A percentile compares a stretch with the other conserved stretches of the same genome.
These are phyloP conservation scores for Choloepus didactylus DNA, from an alignment of 2,797 vertebrate species.

Conservation along the genomic window DNA sequence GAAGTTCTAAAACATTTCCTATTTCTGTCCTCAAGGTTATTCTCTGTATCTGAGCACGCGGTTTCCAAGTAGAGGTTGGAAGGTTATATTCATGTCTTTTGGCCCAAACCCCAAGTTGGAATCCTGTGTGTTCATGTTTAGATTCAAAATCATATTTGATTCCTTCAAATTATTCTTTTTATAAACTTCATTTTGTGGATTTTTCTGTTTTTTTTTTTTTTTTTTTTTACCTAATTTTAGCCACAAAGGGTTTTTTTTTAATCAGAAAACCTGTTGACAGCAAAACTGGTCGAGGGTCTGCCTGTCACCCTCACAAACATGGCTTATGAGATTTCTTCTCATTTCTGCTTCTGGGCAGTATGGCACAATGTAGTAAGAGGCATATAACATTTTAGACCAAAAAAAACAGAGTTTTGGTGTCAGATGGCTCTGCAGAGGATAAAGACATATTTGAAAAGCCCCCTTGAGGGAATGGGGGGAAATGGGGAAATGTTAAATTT, in stretches of 20 bases:
- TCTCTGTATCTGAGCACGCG: not conserved
- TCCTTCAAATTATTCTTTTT: not conserved
- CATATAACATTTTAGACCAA: not conserved
- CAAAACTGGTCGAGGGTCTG: too few relatives aligned
- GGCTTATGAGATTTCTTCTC: not conserved
- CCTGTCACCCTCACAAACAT: not conserved
- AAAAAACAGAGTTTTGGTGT: not conserved
- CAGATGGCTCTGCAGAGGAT: not conserved
- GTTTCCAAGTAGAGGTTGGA: constrained; percentile 14
- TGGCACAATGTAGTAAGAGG: not conserved
- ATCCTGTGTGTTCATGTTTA: not conserved
- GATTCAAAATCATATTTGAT: not conserved
- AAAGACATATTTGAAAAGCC: too few relatives aligned
- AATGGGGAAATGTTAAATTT: too few relatives aligned
- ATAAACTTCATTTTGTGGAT: not conserved
- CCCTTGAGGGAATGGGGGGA: too few relatives aligned
- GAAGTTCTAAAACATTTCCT: constrained; percentile 57
- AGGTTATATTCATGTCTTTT: not conserved
- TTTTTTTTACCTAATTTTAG: not conserved
- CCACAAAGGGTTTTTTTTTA: not conserved
- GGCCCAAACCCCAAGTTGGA: not conserved
- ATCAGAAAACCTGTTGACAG: not conserved
- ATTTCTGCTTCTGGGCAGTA: constrained; percentile 5
- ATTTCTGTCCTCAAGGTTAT: constrained; percentile 43
- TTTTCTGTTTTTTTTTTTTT: not conserved